Evolutionary conservation across 2,797 vertebrate species (phyloP).

Genomic region (Coregonus sp.): DNA sequence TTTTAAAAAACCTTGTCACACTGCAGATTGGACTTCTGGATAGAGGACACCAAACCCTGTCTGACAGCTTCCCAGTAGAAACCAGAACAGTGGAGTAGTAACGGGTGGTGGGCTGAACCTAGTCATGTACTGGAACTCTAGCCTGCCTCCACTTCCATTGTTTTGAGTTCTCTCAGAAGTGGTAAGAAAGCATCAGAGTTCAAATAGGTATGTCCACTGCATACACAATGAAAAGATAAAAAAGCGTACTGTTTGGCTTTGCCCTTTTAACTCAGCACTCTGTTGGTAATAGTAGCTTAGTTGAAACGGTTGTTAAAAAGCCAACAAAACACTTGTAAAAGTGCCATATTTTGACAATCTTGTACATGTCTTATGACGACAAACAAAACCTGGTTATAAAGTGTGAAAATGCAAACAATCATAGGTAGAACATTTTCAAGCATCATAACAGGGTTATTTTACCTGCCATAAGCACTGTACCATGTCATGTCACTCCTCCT

Average conservation of each 20-base stretch:
- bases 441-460: too few species aligned
- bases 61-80: slow-evolving; percentile 27
- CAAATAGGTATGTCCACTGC: slow-evolving; percentile 32
- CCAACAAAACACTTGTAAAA: slow-evolving; percentile 1
- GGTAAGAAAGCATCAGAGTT: background rate
- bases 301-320: slow-evolving; percentile 31
- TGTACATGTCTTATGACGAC: too few species aligned
- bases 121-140: background rate
- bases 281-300: slow-evolving; percentile 28
- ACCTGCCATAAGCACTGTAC: too few species aligned
- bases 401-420: too few species aligned
- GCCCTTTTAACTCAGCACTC: background rate
- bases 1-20: slow-evolving; percentile 62
- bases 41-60: slow-evolving; percentile 53
- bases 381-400: too few species aligned
- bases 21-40: slow-evolving; percentile 48
- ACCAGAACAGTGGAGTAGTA: background rate
- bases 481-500: too few species aligned
- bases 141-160: slow-evolving; percentile 49
- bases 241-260: slow-evolving; percentile 23
- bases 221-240: slow-evolving; percentile 55
- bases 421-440: too few species aligned
- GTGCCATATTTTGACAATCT: too few species aligned
- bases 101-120: background rate
- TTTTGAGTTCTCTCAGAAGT: slow-evolving; percentile 54